Evolutionary conservation across 2,888 invertebrate genomes (phyloP).

Genomic region (Drosophila anceps): DNA sequence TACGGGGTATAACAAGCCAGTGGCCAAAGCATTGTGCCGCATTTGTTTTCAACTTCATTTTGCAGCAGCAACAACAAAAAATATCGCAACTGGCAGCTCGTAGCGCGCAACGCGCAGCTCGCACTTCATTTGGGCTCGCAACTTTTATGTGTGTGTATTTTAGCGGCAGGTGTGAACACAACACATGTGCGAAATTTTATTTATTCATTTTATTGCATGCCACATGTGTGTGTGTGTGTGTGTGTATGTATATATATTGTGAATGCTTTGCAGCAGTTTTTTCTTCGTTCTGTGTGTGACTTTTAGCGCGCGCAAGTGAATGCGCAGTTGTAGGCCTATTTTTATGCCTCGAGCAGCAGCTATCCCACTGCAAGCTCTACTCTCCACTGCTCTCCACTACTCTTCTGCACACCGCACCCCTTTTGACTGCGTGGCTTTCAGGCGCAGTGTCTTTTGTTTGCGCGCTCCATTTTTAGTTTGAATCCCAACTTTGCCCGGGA

Average conservation of each 20-base stretch:
- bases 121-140: slow-evolving; percentile 46
- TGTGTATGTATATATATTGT: slow-evolving; percentile 34
- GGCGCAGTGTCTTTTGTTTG: slow-evolving; percentile 73
- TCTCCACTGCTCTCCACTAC: not conserved
- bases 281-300: slow-evolving; percentile 54
- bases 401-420: not conserved
- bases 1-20: slow-evolving; percentile 31
- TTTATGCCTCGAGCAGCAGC: slow-evolving; percentile 58
- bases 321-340: slow-evolving; percentile 72
- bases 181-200: slow-evolving; percentile 78
- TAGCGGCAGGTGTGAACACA: slow-evolving; percentile 76
- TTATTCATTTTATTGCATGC: slow-evolving; percentile 81
- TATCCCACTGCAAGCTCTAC: slow-evolving; percentile 3
- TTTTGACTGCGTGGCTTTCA: slow-evolving; percentile 42
- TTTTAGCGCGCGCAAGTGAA: slow-evolving; percentile 77
- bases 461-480: slow-evolving; percentile 77
- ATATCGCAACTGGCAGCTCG: slow-evolving; percentile 41
- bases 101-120: slow-evolving; percentile 33
- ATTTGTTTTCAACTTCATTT: slow-evolving; percentile 75
- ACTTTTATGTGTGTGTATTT: slow-evolving; percentile 62
- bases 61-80: slow-evolving; percentile 42
- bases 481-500: slow-evolving; percentile 73
- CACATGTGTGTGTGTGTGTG: slow-evolving; percentile 41
- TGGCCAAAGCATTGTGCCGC: slow-evolving; percentile 63
- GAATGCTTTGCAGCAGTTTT: slow-evolving; percentile 47